These are phyloP conservation scores for Congeria kusceri DNA, from an alignment of 2,888 invertebrate species.

Conservation along the genomic window DNA sequence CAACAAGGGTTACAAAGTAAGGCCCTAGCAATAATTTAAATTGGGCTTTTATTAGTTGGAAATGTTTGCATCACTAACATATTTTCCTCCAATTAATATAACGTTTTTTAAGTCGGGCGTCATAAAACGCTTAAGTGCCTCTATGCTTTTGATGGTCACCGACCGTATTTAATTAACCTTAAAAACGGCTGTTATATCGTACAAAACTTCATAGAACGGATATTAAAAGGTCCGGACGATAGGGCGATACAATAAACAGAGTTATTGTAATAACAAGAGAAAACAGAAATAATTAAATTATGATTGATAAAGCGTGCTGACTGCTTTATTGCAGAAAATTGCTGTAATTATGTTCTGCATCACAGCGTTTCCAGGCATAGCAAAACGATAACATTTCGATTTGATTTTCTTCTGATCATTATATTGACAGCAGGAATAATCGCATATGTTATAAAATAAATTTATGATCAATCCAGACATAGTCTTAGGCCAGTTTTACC, in stretches of 20 bases:
- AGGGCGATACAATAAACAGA: constrained; percentile 42
- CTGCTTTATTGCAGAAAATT: constrained; percentile 40
- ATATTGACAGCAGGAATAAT: too few relatives aligned
- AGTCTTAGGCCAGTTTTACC: too few relatives aligned
- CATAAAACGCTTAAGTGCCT: too few relatives aligned
- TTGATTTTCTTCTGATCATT: neutral
- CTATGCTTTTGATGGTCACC: too few relatives aligned
- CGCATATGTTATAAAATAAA: too few relatives aligned
- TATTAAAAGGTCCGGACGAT: constrained; percentile 43
- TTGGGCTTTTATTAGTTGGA: too few relatives aligned
- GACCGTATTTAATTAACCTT: neutral
- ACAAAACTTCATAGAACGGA: constrained; percentile 34
- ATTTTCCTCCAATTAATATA: too few relatives aligned
- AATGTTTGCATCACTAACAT: too few relatives aligned
- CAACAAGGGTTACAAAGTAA: too few relatives aligned
- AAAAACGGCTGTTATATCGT: constrained; percentile 8
- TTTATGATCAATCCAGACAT: too few relatives aligned
- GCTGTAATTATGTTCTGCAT: constrained; percentile 29
- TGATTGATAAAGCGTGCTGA: constrained; percentile 38
- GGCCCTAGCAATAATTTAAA: too few relatives aligned
- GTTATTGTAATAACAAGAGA: constrained; percentile 28
- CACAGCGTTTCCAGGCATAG: constrained; percentile 13
- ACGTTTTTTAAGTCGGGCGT: too few relatives aligned
- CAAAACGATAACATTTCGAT: constrained; percentile 16
- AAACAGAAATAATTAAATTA: constrained; percentile 42